Conservation (phyloP, 2,797 vertebrate species). For the Heteromormyrus szaboi region DNA sequence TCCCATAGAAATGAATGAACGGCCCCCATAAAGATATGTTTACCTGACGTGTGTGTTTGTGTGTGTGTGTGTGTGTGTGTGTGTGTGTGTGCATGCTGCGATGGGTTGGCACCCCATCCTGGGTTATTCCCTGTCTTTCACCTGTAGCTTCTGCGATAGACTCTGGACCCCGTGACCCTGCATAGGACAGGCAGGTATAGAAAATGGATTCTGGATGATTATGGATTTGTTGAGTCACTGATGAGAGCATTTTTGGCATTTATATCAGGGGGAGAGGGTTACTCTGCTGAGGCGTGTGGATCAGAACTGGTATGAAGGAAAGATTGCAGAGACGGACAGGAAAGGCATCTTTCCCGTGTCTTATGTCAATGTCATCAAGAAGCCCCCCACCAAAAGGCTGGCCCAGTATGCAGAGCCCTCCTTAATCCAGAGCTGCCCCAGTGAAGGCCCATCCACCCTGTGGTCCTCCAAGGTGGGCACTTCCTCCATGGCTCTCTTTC, state of each 20-base stretch:
- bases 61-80: background rate
- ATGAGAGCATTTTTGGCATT: background rate
- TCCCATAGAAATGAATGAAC: background rate
- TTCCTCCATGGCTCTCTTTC: background rate
- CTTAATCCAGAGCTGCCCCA: conserved; percentile 63
- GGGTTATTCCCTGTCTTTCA: background rate
- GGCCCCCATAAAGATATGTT: background rate
- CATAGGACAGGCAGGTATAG: background rate
- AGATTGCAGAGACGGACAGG: conserved; percentile 70
- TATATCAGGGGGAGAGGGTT: conserved; percentile 68
- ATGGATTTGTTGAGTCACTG: background rate
- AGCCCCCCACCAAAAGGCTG: conserved; percentile 56
- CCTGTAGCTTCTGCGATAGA: background rate
- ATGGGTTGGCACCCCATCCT: background rate
- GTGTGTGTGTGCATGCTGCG: background rate
- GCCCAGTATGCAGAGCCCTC: conserved; percentile 63
- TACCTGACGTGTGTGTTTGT: background rate
- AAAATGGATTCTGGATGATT: background rate
- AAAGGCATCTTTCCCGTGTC: conserved; percentile 85
- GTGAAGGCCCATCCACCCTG: conserved; percentile 65
- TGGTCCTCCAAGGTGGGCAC: conserved; percentile 66
- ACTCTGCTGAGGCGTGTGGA: conserved; percentile 76
- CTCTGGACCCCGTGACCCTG: background rate
- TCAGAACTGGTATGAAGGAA: conserved; percentile 84
- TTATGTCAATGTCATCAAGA: conserved; percentile 75